These are phyloP conservation scores for Agrotis exclamationis DNA, from an alignment of 2,888 invertebrate species.

Conservation along the genomic window DNA sequence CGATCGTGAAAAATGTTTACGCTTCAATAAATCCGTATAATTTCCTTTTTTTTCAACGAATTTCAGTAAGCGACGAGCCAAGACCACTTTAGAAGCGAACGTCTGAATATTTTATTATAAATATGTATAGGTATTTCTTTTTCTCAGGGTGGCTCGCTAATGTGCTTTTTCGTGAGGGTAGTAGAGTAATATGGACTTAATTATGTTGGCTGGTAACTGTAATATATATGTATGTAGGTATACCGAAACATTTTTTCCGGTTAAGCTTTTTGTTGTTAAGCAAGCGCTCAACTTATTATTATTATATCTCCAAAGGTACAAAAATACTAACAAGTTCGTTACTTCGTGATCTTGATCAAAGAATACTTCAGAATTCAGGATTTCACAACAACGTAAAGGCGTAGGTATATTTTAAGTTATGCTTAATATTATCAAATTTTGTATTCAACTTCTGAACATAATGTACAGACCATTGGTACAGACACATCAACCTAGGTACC, in stretches of 20 bases:
- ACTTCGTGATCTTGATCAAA: neutral
- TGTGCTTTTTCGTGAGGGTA: slow-evolving; percentile 24
- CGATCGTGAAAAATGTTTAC: slow-evolving; percentile 38
- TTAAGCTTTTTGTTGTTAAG: slow-evolving; percentile 1
- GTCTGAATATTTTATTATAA: slow-evolving; percentile 54
- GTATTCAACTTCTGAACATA: slow-evolving; percentile 15
- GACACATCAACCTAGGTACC: too few relatives aligned
- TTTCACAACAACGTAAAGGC: neutral
- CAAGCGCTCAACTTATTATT: too few relatives aligned
- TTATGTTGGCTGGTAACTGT: neutral
- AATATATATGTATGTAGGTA: neutral
- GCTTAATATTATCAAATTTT: neutral
- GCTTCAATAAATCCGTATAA: slow-evolving; percentile 36
- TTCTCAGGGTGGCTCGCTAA: slow-evolving; percentile 30
- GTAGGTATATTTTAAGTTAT: neutral
- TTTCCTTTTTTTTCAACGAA: slow-evolving; percentile 27
- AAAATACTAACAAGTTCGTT: neutral
- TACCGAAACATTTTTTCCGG: neutral
- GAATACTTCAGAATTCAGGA: neutral
- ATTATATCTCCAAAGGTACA: neutral
- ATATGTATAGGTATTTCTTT: slow-evolving; percentile 8
- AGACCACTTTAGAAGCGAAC: slow-evolving; percentile 18
- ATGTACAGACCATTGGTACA: too few relatives aligned
- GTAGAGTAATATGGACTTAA: slow-evolving; percentile 28
- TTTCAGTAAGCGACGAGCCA: slow-evolving; percentile 42